Evolutionary conservation across 2,797 vertebrate genomes (phyloP).

Genomic region (Cebuella pygmaea): DNA sequence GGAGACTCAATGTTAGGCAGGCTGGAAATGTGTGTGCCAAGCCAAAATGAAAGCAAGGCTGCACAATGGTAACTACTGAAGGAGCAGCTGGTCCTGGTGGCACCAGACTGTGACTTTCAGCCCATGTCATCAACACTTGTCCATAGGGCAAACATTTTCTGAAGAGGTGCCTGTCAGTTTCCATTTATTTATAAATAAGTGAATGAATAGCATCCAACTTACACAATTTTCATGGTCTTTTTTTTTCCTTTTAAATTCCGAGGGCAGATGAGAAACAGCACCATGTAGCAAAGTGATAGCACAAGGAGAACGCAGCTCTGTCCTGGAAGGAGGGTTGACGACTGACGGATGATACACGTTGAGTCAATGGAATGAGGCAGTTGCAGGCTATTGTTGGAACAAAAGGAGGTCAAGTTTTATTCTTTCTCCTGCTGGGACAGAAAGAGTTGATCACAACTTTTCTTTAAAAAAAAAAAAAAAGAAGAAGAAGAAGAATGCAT

Average conservation of each 20-base stretch:
- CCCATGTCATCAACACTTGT: slow-evolving; percentile 79
- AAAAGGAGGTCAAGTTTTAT: slow-evolving; percentile 67
- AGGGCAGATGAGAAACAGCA: slow-evolving; percentile 68
- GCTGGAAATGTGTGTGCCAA: slow-evolving; percentile 77
- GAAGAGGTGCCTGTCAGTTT: slow-evolving; percentile 79
- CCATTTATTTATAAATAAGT: slow-evolving; percentile 81
- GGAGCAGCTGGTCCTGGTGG: slow-evolving; percentile 83
- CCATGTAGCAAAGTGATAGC: slow-evolving; percentile 30
- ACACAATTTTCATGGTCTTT: slow-evolving; percentile 71
- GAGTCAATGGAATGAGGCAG: slow-evolving; percentile 52
- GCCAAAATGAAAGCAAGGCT: slow-evolving; percentile 71
- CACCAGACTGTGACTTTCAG: slow-evolving; percentile 85
- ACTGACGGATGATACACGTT: slow-evolving; percentile 64
- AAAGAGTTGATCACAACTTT: slow-evolving; percentile 61
- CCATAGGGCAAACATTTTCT: slow-evolving; percentile 61
- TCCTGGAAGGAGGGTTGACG: slow-evolving; percentile 55
- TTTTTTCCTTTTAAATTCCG: slow-evolving; percentile 57
- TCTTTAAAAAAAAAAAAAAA: slow-evolving; percentile 37
- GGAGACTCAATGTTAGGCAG: slow-evolving; percentile 76
- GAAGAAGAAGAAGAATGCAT: slow-evolving; percentile 49
- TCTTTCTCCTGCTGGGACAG: slow-evolving; percentile 47
- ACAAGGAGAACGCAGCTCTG: slow-evolving; percentile 47
- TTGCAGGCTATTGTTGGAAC: slow-evolving; percentile 23
- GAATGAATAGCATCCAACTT: slow-evolving; percentile 72
- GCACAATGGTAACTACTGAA: slow-evolving; percentile 79